Evolutionary conservation across 2,888 invertebrate species (phyloP).

Genomic region (Eilema caniola): DNA sequence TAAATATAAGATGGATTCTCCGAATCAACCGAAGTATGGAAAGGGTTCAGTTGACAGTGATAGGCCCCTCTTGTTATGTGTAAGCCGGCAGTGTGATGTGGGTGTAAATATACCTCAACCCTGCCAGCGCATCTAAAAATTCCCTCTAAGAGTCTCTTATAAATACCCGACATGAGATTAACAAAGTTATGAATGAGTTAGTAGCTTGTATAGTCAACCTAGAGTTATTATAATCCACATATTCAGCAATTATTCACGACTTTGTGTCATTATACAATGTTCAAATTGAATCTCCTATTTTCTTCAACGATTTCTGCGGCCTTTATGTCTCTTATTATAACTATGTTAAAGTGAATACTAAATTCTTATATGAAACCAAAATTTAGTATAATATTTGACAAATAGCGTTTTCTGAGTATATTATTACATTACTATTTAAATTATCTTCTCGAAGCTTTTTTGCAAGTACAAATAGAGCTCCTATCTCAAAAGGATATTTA

Average conservation of each 20-base stretch:
- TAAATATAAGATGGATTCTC: no score
- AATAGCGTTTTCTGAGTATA: neutral
- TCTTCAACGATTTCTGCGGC: neutral
- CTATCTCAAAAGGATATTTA: neutral
- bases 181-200: no score
- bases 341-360: neutral
- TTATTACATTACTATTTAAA: neutral
- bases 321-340: neutral
- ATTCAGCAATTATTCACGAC: conserved; percentile 12
- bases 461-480: neutral
- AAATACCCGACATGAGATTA: no score
- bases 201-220: neutral
- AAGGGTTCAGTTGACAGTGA: no score
- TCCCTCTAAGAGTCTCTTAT: no score
- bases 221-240: neutral
- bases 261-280: conserved; percentile 8
- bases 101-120: no score
- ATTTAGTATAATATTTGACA: neutral
- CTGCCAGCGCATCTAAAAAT: no score
- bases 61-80: no score
- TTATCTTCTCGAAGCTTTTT: neutral
- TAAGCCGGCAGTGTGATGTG: no score
- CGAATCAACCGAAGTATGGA: no score
- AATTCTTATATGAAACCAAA: neutral
- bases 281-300: conserved; percentile 4